Base-by-base conservation (phyloP, 2,888 invertebrate genomes). In the Petrophora chlorosata region DNA sequence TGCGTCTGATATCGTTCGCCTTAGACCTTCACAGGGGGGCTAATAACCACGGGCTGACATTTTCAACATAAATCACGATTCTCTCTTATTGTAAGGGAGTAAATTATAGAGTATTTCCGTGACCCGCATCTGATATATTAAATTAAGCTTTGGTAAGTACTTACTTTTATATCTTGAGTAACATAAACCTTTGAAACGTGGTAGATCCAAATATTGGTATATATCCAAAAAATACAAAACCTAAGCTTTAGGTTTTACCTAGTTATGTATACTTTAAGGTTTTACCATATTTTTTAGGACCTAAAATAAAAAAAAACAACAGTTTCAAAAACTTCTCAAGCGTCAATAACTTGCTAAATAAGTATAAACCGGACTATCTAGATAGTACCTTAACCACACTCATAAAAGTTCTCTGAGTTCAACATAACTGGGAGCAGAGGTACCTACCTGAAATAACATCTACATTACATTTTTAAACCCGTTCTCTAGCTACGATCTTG, bases 91-190 rank as follows among this genome's bases (percentile, higher is more conserved):
- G 68, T 79, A 74, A 72, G 72, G 65, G 72, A 79, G 76, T 74
- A 80, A 81, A 82, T 83, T 78, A 80, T 79, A 78, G 68, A 65
- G 70, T 73, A 71, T 80, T 80, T 83, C 82, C 82, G 79, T 76
- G 67, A 73, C 88, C 87, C 83, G 86, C 84, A 87, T 88, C 78
- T 73, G 53, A 62, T 74, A 79, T 42, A 41, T 76, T 67, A 64
- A 70, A 61, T 67, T 17, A 30, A 15, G 33, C 29, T 43, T 38
- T 38, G 19, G 19, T 19, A 19, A 19, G 5, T 19, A 19, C 19
- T 19, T 19, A 19, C 4, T 4, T 19, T 5, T 4, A 23, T 34
- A 30, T 36, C 44, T 41, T 28, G 22, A 43, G 32, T 48, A 34
- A 39, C 40, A 47, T 44, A 7, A 10, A 14, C 13, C 5, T 13